Base-by-base conservation (phyloP, 2,888 invertebrate species). In the Oscheius onirici region DNA sequence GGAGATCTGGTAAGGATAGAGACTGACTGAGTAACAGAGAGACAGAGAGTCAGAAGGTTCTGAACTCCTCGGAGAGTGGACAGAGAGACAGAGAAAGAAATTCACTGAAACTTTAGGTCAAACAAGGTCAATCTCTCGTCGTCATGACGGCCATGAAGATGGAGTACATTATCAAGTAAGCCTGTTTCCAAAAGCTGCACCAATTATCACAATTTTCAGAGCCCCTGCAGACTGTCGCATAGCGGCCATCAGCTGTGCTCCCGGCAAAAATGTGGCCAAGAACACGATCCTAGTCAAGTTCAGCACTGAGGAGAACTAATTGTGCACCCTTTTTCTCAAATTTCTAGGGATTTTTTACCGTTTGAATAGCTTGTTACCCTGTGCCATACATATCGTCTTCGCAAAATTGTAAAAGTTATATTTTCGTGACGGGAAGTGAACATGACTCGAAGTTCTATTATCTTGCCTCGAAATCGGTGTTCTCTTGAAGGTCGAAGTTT, bases 81-180 rank as follows among this genome's bases (percentile, higher is more conserved):
- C 46, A 17, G 8, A 46, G 3, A n/a, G 3, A 17, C 17, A 46
- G n/a, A 46, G 17, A 46, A 3, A 17, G 17, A 13, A 41, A 41
- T 41, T 41, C 10, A 13, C 41, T 41, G 41, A 10, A 41, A 13
- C 8, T 72, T 20, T 20, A 74, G 75, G 80, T 80, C 5, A 77
- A 72, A 11, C 54, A 69, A 22, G 97, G 96, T 0, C 95, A 97
- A 87, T 92, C 94, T 0, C 90, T 99, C 2, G 92, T 97, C 74
- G 93, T 97, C 54, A 92, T 99, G 87, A 95, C 96, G 78, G 99
- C 99, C 0, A 99, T 99, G 99, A 99, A 99, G 90, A 99, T 99
- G 99, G 99, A 99, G 91, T 93, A 97, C 88, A 92, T 95, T 15
- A 92, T 99, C 15, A 70, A 70, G 67, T 67, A n/a, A 34, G 52